These are phyloP conservation scores for Platyrinchus mystaceus DNA, from an alignment of 2,797 vertebrate species.

Conservation along the genomic window DNA sequence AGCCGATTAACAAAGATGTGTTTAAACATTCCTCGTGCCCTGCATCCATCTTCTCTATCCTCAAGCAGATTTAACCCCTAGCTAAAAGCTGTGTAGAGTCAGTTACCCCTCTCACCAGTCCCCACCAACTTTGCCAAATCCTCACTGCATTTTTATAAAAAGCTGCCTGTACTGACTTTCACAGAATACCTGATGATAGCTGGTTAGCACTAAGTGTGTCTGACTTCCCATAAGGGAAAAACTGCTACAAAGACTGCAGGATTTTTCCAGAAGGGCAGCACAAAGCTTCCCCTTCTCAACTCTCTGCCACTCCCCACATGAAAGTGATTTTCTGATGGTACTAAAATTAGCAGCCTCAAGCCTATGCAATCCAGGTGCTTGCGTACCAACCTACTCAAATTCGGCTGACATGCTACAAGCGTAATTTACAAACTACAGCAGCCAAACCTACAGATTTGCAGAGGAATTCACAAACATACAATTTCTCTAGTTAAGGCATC, in stretches of 20 bases:
- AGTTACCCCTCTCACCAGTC: background rate
- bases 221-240: background rate
- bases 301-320: background rate
- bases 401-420: background rate
- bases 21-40: background rate
- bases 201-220: background rate
- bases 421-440: rapidly evolving
- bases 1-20: background rate
- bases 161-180: background rate
- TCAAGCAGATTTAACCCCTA: background rate
- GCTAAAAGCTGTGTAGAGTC: background rate
- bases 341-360: background rate
- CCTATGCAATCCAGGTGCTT: background rate
- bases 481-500: background rate
- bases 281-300: background rate
- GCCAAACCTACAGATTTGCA: background rate
- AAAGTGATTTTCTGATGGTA: background rate
- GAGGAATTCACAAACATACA: background rate
- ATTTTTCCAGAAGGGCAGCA: background rate
- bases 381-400: background rate
- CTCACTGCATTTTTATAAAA: background rate
- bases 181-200: background rate
- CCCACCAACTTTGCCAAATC: background rate
- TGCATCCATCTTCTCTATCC: background rate
- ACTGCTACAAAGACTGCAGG: background rate